Conservation (phyloP, 64 coral and sea anemone species). For the Stylophora pistillata region DNA sequence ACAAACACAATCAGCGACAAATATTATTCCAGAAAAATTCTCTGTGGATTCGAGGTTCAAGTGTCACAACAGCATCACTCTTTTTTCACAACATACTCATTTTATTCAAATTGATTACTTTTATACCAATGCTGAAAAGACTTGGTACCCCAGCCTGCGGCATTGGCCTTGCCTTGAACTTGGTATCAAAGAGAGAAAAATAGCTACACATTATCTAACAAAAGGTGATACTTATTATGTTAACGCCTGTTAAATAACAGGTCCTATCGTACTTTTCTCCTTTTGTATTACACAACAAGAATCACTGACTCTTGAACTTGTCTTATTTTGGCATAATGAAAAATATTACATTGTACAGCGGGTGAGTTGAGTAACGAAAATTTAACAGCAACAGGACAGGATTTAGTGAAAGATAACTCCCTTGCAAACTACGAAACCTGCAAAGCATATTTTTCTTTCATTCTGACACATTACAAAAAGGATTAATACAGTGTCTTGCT, state of each 20-base stretch:
- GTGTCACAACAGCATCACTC: too few relatives aligned
- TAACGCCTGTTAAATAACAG: background rate
- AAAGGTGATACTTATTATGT: constrained; percentile 6
- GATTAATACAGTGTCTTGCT: background rate
- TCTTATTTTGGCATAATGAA: background rate
- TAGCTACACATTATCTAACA: constrained; percentile 28
- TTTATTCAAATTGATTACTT: constrained; percentile 14
- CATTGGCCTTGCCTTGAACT: background rate
- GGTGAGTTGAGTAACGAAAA: background rate
- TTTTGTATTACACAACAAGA: background rate
- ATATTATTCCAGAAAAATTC: too few relatives aligned
- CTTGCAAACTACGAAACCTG: background rate
- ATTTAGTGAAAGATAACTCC: background rate
- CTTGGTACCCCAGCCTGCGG: background rate
- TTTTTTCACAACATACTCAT: background rate
- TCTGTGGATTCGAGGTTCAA: too few relatives aligned
- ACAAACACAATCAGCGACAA: too few relatives aligned
- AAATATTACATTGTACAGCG: constrained; percentile 15
- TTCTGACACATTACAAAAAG: background rate
- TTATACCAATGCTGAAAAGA: constrained; percentile 1
- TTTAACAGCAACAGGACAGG: background rate
- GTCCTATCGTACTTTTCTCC: background rate
- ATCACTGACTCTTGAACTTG: background rate
- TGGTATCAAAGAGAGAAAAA: constrained; percentile 31
- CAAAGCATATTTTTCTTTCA: background rate